Percentiles rank a stretch among this genome's conserved stretches.
Conservation (phyloP, 2,888 invertebrate genomes). For the Andrena haemorrhoa region DNA sequence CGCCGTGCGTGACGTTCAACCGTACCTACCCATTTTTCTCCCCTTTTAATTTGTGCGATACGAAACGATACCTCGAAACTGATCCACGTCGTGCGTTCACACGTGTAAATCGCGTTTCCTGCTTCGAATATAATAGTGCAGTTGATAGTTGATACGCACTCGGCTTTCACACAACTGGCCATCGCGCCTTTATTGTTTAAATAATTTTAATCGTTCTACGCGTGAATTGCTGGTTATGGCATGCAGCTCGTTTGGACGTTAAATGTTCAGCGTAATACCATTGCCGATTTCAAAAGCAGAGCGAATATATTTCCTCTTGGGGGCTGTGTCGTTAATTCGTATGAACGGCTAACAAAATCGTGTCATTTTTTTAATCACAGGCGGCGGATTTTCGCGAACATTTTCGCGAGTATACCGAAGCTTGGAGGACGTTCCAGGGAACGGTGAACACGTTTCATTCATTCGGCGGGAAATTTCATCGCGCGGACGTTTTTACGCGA, state of each 20-base stretch:
- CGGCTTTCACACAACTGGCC: not conserved
- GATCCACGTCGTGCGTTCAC: constrained; percentile 9
- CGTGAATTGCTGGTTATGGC: too few species aligned
- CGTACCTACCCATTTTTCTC: not conserved
- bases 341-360: not conserved
- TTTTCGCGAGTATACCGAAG: not conserved
- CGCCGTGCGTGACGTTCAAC: not conserved
- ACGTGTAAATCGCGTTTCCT: constrained; percentile 10
- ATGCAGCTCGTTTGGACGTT: too few species aligned
- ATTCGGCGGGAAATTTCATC: constrained; percentile 49
- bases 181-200: too few species aligned
- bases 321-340: not conserved
- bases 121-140: not conserved
- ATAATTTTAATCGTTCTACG: too few species aligned
- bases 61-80: constrained; percentile 16
- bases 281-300: not conserved
- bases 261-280: not conserved
- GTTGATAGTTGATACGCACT: too few species aligned
- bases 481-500: constrained; percentile 56
- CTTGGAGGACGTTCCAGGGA: not conserved
- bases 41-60: constrained; percentile 30
- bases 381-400: not conserved
- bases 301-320: not conserved
- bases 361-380: not conserved
- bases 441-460: constrained; percentile 22